Conservation (phyloP, 2,888 invertebrate species). For the Chrysomela aeneicollis region DNA sequence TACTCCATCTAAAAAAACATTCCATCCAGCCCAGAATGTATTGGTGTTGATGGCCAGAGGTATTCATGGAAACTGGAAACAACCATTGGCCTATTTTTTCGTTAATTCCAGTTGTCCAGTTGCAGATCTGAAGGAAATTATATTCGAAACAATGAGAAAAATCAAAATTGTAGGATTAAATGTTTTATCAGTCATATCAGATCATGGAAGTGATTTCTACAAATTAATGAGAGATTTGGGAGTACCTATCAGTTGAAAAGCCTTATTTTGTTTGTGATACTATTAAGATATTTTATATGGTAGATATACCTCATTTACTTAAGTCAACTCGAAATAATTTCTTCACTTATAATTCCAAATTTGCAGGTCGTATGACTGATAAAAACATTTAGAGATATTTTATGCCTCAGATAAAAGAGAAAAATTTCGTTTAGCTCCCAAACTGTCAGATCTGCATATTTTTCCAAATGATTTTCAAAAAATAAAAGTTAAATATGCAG, state of each 20-base stretch:
- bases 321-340: constrained; percentile 26
- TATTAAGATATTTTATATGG: not conserved
- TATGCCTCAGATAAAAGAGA: constrained; percentile 31
- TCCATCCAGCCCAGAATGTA: constrained; percentile 18
- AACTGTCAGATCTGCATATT: constrained; percentile 38
- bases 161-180: constrained; percentile 23
- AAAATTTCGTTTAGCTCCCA: constrained; percentile 28
- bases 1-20: constrained; percentile 2
- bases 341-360: constrained; percentile 26
- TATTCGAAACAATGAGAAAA: constrained; percentile 22
- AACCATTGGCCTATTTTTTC: constrained; percentile 25
- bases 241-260: not conserved
- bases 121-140: constrained; percentile 23
- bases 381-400: constrained; percentile 33
- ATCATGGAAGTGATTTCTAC: constrained; percentile 28
- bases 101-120: constrained; percentile 12
- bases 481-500: too few relatives aligned
- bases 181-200: constrained; percentile 26
- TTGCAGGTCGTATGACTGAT: constrained; percentile 16
- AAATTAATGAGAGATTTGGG: constrained; percentile 18
- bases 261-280: constrained; percentile 6
- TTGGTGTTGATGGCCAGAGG: constrained; percentile 26
- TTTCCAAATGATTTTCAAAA: constrained; percentile 34
- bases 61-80: constrained; percentile 22
- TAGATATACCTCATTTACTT: constrained; percentile 13